phyloP scores from a whole-genome alignment of 2,113 vertebrate species.

The Ochotona princeps region DNA sequence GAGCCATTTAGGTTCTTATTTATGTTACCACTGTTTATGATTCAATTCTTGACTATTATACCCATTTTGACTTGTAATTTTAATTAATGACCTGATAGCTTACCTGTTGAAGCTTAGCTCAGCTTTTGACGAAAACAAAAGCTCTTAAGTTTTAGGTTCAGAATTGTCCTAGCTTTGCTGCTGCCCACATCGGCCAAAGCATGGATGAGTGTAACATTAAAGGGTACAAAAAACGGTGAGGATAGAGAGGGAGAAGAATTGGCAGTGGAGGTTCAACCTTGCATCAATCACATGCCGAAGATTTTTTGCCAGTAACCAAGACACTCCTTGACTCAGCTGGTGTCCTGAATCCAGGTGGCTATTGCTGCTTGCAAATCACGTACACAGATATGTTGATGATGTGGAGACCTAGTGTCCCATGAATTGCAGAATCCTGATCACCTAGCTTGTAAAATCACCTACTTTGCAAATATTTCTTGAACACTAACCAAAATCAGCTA shows the following conservation, averaged over 20 bases:
- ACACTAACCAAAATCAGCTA: not conserved
- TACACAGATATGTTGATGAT: not conserved
- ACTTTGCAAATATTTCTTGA: not conserved
- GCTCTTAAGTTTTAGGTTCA: not conserved
- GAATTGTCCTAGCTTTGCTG: not conserved
- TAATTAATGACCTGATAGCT: not conserved
- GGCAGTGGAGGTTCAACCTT: not conserved
- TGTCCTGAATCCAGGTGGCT: constrained; percentile 5
- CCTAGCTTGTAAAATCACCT: not conserved
- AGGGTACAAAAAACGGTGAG: not conserved
- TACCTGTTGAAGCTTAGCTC: not conserved
- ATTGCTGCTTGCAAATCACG: not conserved
- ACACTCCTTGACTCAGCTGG: not conserved
- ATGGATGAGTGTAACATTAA: not conserved
- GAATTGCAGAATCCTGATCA: not conserved
- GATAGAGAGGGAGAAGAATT: not conserved
- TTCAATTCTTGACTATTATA: not conserved
- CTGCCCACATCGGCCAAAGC: not conserved
- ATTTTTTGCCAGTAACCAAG: not conserved
- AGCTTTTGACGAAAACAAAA: not conserved
- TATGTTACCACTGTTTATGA: not conserved
- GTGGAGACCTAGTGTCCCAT: not conserved
- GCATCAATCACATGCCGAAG: not conserved
- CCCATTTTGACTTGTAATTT: not conserved
- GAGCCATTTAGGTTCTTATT: not conserved